Conservation (phyloP, 2,888 invertebrate species). For the Microchrysa polita region DNA sequence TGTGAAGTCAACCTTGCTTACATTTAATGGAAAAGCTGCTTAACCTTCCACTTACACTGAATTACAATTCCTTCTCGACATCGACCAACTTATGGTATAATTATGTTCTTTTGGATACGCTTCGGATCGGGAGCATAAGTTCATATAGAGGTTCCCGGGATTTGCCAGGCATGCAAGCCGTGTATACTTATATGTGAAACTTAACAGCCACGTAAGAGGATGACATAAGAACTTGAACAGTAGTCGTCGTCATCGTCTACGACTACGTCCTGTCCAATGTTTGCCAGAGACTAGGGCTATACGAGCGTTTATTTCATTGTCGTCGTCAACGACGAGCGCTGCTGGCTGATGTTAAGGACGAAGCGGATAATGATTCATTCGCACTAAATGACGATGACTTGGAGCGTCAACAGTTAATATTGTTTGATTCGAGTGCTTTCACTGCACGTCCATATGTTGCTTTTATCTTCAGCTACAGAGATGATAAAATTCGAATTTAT, state of each 20-base stretch:
- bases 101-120: constrained; percentile 20
- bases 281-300: no score
- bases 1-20: constrained; percentile 29
- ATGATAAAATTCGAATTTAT: not conserved
- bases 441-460: constrained; percentile 2
- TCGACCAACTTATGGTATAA: constrained; percentile 27
- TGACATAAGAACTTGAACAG: not conserved
- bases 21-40: constrained; percentile 36
- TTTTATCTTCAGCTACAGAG: not conserved
- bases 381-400: not conserved
- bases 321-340: no score
- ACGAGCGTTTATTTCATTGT: not conserved
- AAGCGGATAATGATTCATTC: constrained; percentile 6
- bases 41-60: constrained; percentile 37
- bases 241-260: not conserved
- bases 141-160: not conserved
- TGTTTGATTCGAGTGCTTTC: constrained; percentile 3
- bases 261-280: not conserved
- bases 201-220: not conserved
- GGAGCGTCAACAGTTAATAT: constrained; percentile 1
- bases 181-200: no score
- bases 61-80: constrained; percentile 34
- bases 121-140: not conserved
- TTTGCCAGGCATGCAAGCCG: no score
- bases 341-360: not conserved